Base-by-base conservation (phyloP, 2,797 vertebrate species). In the Falco peregrinus region DNA sequence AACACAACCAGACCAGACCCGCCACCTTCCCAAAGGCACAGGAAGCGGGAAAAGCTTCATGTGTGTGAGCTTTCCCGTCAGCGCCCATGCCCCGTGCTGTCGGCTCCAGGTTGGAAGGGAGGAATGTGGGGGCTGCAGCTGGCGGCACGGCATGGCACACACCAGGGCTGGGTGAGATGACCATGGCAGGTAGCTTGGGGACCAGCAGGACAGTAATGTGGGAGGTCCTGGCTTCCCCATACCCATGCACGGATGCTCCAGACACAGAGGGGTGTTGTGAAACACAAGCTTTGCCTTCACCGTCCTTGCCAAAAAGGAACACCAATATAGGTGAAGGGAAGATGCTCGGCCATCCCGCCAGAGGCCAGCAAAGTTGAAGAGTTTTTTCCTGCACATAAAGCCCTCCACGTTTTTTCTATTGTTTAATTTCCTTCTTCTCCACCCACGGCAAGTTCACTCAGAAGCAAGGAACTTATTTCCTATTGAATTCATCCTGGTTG, bases 351-450 rank as follows among this genome's bases (percentile, higher is more conserved):
- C 56, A 73, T 59, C 64, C 50, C 12, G 1, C 24, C 64, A 88
- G 41, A 90, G n/a, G 20, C 37, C 57, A 75, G 26, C 1, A 6
- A 63, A 20, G n/a, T 2, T 45, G 9, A 4, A 1, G 21, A n/a
- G 63, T 80, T 85, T 93, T 77, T 87, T 54, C 41, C 83, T 86
- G 82, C 33, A 1, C 92, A 95, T 93, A 84, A 93, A 97, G 43
- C n/a, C 37, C 51, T 0, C 0, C 82, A 90, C 29, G 8, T 84
- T 95, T 95, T 89, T 80, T 85, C 92, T 95, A 96, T 93, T 88
- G 90, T 97, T 97, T 95, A 96, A 97, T 97, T 97, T 97, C 91
- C 95, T 97, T 88, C 89, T 96, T 84, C 94, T 94, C 95, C 91
- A 94, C 94, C 93, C 94, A 96, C 39, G 0, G 69, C 83, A 96